Conservation (phyloP, 2,113 vertebrate species). For the Polypterus bichir region DNA sequence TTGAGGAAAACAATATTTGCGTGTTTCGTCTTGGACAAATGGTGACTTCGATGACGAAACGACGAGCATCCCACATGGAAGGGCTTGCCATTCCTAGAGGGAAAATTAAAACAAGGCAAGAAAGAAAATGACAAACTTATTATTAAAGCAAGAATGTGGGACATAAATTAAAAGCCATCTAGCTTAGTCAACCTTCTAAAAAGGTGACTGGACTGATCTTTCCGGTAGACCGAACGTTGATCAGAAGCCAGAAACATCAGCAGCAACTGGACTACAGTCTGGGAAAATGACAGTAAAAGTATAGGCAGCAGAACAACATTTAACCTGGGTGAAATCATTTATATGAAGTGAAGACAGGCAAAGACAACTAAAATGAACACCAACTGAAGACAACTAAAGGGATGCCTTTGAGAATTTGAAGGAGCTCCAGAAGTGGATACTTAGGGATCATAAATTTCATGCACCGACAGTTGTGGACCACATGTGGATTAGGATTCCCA, state of each 20-base stretch:
- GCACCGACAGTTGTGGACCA: no score
- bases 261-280: no score
- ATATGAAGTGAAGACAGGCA: no score
- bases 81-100: slow-evolving; percentile 47
- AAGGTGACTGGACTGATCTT: no score
- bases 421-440: no score
- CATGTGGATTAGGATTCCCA: no score
- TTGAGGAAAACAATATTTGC: slow-evolving; percentile 69
- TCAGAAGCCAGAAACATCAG: not conserved
- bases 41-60: slow-evolving; percentile 17
- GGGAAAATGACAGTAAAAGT: not conserved
- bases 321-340: no score
- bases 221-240: not conserved
- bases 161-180: not conserved
- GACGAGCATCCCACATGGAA: slow-evolving; percentile 39
- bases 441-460: no score
- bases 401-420: no score
- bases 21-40: slow-evolving; percentile 46
- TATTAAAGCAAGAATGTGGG: not conserved
- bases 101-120: not conserved
- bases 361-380: no score
- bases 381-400: no score
- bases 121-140: not conserved
- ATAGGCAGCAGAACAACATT: not conserved
- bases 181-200: no score